These are phyloP conservation scores for Porphyrio hochstetteri DNA, from an alignment of 2,113 vertebrate species.

Conservation along the genomic window DNA sequence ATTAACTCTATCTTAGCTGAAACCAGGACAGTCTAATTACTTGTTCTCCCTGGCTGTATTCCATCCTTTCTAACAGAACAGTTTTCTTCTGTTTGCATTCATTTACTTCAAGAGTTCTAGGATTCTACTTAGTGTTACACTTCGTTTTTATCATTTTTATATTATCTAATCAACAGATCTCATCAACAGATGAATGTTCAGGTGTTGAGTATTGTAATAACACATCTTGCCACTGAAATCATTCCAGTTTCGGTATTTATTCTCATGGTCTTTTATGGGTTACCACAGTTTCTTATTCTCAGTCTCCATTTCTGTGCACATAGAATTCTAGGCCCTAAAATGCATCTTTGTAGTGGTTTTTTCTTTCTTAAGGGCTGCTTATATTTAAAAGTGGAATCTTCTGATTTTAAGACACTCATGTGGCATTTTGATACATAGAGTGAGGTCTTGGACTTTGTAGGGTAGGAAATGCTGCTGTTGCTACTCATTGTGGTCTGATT, in stretches of 20 bases:
- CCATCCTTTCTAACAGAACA: neutral
- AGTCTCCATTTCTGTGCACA: neutral
- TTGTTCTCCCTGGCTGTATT: neutral
- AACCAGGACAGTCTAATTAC: no score
- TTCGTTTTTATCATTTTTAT: neutral
- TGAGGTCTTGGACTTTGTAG: neutral
- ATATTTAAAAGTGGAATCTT: neutral
- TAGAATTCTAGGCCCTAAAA: neutral
- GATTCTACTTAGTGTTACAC: neutral
- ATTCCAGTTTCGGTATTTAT: neutral
- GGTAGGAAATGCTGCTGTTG: neutral
- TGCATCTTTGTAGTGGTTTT: neutral
- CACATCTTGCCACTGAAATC: neutral
- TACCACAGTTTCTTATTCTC: neutral
- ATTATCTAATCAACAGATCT: neutral
- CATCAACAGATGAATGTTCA: neutral
- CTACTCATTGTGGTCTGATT: no score
- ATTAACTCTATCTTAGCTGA: no score
- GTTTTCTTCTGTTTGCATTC: neutral
- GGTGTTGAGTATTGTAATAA: neutral
- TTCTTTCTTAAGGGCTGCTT: neutral
- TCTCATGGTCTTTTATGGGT: neutral
- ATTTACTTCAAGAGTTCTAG: neutral
- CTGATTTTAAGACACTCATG: neutral
- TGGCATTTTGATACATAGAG: neutral